Conservation (phyloP, 2,797 vertebrate genomes). For the Pseudochromis fuscus region DNA sequence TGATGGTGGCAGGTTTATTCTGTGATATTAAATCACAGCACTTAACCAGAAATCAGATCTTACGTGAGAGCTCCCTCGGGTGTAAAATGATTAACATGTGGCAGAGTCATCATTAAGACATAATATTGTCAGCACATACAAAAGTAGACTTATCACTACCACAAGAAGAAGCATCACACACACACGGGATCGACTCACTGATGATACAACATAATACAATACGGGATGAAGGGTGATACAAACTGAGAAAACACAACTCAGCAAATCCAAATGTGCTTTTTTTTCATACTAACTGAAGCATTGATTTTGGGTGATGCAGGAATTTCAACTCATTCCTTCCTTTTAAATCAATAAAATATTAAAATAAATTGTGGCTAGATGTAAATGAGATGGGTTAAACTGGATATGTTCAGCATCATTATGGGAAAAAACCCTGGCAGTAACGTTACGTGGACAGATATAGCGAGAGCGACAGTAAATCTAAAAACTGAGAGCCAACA, state of each 20-base stretch:
- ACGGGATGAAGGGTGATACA: background rate
- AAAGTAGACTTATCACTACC: conserved; percentile 1
- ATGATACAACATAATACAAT: background rate
- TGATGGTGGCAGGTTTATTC: conserved; percentile 57
- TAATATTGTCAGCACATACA: conserved; percentile 21
- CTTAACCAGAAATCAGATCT: conserved; percentile 24
- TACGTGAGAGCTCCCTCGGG: background rate
- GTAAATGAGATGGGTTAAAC: conserved; percentile 24
- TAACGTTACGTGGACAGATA: conserved; percentile 24
- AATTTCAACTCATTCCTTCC: background rate
- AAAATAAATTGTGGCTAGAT: background rate
- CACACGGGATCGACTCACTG: background rate
- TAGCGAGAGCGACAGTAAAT: conserved; percentile 29
- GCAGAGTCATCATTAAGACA: conserved; percentile 13
- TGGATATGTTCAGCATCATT: background rate
- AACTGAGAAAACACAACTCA: background rate
- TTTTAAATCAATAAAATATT: too few relatives aligned
- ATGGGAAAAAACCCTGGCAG: conserved; percentile 3
- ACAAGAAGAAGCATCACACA: background rate
- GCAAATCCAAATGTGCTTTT: background rate
- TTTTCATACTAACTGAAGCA: background rate
- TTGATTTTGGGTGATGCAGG: background rate
- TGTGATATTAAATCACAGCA: conserved; percentile 61
- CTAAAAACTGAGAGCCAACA: conserved; percentile 33
- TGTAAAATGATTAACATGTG: conserved; percentile 26